Evolutionary conservation across 2,113 vertebrate species (phyloP).

Genomic region (Dermatemys mawii): DNA sequence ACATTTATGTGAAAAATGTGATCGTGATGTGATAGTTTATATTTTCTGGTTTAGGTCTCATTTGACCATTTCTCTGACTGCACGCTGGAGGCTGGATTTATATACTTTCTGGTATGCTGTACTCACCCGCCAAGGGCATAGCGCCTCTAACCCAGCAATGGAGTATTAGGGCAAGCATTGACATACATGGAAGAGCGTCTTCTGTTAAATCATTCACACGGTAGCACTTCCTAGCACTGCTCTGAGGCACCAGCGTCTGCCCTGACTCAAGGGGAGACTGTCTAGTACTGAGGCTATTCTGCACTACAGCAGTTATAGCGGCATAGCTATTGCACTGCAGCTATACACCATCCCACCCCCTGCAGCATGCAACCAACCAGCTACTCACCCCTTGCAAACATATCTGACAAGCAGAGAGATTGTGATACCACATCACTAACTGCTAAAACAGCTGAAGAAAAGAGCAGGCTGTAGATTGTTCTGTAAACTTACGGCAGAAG

Average conservation of each 20-base stretch:
- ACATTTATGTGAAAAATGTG: no score
- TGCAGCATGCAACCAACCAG: no score
- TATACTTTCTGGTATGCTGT: background rate
- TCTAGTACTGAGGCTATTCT: background rate
- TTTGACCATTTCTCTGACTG: background rate
- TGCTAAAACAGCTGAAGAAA: background rate
- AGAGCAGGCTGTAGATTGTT: background rate
- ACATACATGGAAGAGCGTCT: no score
- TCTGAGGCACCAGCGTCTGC: background rate
- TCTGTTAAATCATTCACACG: background rate
- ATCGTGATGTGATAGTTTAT: background rate
- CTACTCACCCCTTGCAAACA: no score
- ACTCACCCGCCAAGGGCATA: no score
- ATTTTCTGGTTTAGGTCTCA: background rate
- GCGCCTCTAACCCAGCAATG: background rate
- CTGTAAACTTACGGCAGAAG: slow-evolving; percentile 76
- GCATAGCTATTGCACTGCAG: background rate
- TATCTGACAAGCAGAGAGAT: background rate
- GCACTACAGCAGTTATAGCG: background rate
- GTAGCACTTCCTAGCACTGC: background rate
- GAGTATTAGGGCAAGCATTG: background rate
- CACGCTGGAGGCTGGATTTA: background rate
- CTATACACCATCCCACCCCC: no score
- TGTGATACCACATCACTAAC: background rate
- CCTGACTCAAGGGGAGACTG: background rate